Percentiles rank a stretch among this genome's conserved stretches.
Conservation (phyloP, 1,140 invertebrate genomes). For the Temnothorax nylanderi region DNA sequence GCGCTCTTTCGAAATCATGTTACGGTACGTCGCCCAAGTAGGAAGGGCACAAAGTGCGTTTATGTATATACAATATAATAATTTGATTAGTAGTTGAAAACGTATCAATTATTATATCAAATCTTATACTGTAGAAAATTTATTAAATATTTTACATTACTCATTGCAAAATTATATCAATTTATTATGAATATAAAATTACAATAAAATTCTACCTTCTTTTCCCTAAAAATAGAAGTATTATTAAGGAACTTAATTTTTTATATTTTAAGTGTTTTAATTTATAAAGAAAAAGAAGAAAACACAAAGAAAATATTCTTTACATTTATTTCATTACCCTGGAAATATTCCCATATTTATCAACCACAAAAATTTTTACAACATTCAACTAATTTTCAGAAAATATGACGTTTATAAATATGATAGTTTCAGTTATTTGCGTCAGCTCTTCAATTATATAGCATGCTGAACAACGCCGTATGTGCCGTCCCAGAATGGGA, state of each 20-base stretch:
- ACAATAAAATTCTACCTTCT: neutral
- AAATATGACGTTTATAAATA: neutral
- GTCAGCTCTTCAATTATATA: conserved; percentile 41
- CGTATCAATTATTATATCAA: neutral
- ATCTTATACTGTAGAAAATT: neutral
- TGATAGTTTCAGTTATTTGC: neutral
- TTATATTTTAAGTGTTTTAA: neutral
- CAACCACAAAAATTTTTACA: neutral
- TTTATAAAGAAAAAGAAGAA: neutral
- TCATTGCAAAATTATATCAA: neutral
- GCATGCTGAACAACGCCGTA: neutral
- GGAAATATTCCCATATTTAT: neutral
- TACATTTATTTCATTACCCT: neutral
- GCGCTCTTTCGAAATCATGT: neutral
- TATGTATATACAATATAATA: neutral
- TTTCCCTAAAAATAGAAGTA: neutral
- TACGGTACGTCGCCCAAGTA: neutral
- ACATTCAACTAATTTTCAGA: neutral
- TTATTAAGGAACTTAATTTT: neutral
- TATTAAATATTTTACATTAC: neutral
- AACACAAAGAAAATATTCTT: neutral
- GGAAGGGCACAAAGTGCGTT: neutral
- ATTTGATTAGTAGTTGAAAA: conserved; percentile 11
- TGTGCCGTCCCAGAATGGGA: neutral
- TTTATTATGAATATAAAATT: neutral